phyloP scores from a whole-genome alignment of 2,888 invertebrate species.

The Ichneumon xanthorius region DNA sequence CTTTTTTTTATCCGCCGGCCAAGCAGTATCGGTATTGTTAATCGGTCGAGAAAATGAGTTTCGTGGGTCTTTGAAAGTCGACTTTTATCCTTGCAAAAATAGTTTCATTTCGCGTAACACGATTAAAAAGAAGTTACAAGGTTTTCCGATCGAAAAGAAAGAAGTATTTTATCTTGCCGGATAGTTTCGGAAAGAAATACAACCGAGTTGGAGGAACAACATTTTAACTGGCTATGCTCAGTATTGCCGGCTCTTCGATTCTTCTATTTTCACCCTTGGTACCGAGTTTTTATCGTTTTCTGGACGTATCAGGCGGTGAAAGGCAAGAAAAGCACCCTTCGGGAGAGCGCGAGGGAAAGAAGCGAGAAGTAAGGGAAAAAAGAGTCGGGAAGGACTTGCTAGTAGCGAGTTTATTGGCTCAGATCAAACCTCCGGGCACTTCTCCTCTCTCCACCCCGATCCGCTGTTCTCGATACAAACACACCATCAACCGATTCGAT shows the following conservation, averaged over 20 bases:
- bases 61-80: not conserved
- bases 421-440: constrained; percentile 42
- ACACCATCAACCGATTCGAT: constrained; percentile 18
- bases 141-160: constrained; percentile 6
- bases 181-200: constrained; percentile 28
- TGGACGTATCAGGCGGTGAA: constrained; percentile 6
- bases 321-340: constrained; percentile 15
- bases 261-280: constrained; percentile 21
- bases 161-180: constrained; percentile 7
- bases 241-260: constrained; percentile 21
- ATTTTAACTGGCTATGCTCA: constrained; percentile 42
- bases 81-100: not conserved
- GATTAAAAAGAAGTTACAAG: not conserved
- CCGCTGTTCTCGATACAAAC: constrained; percentile 33
- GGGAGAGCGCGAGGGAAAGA: constrained; percentile 1
- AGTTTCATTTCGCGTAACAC: not conserved
- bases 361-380: constrained; percentile 22
- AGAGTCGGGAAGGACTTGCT: constrained; percentile 22
- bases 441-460: constrained; percentile 27
- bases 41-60: not conserved
- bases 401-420: constrained; percentile 55
- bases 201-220: constrained; percentile 38
- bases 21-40: not conserved
- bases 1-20: too few species aligned
- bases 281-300: constrained; percentile 33